These are phyloP conservation scores for Egretta garzetta DNA, from an alignment of 2,113 vertebrate genomes.

Conservation along the genomic window DNA sequence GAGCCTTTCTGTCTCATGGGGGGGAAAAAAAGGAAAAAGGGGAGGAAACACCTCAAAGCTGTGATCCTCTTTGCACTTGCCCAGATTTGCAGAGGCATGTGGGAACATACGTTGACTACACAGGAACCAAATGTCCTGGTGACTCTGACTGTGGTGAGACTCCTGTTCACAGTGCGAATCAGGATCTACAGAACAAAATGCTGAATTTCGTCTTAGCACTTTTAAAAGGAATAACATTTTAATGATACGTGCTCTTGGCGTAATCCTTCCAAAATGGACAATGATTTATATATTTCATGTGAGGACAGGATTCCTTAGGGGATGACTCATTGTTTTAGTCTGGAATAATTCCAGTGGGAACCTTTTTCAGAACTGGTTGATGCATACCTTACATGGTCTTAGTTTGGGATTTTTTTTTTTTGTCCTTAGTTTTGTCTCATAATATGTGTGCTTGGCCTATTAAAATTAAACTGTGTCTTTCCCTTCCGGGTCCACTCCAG, in stretches of 20 bases:
- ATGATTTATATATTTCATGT: conserved; percentile 79
- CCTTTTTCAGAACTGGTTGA: conserved; percentile 66
- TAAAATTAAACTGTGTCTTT: conserved; percentile 57
- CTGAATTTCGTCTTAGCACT: conserved; percentile 64
- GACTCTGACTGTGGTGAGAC: background rate
- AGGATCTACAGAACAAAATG: background rate
- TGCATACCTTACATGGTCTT: conserved; percentile 79
- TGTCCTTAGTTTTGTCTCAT: conserved; percentile 53
- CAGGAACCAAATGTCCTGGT: conserved; percentile 35
- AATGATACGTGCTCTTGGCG: conserved; percentile 71
- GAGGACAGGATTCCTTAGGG: conserved; percentile 77
- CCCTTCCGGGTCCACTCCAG: conserved; percentile 29
- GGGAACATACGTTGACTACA: background rate
- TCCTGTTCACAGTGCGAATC: background rate
- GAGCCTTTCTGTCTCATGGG: background rate
- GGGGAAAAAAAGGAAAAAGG: background rate
- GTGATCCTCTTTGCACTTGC: background rate
- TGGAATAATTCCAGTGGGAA: conserved; percentile 79
- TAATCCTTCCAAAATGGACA: conserved; percentile 75
- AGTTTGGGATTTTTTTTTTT: conserved; percentile 27
- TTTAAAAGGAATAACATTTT: conserved; percentile 75
- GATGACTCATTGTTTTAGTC: conserved; percentile 74
- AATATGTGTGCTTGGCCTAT: conserved; percentile 62
- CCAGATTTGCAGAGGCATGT: background rate
- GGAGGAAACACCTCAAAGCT: background rate